Conservation (phyloP, 2,797 vertebrate genomes). For the Arremon brunneinucha region DNA sequence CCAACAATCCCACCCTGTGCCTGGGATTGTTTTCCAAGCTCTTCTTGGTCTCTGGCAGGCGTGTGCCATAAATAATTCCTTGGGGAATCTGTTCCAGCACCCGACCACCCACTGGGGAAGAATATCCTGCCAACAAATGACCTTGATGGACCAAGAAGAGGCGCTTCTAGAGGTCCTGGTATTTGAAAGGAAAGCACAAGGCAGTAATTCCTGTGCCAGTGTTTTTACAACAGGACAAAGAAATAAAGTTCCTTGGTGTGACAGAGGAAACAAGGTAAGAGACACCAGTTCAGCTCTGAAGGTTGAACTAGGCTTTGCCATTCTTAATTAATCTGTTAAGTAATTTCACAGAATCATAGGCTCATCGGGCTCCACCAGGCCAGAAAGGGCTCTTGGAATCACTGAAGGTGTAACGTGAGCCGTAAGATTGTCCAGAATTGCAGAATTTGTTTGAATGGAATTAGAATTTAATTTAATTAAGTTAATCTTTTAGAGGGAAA, state of each 20-base stretch:
- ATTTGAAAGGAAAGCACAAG: not conserved
- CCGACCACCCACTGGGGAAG: fast-evolving
- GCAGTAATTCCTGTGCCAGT: not conserved
- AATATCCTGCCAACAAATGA: not conserved
- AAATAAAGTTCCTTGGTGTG: not conserved
- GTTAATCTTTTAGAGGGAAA: not conserved
- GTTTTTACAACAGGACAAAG: not conserved
- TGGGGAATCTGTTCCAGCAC: not conserved
- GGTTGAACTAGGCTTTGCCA: not conserved
- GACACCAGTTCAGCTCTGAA: not conserved
- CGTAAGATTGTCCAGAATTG: not conserved
- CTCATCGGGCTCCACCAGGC: not conserved
- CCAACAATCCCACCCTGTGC: not conserved
- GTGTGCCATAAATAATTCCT: not conserved
- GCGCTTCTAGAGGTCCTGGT: fast-evolving
- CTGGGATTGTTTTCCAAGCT: not conserved
- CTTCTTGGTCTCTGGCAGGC: no score
- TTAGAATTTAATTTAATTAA: not conserved
- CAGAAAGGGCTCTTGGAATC: not conserved
- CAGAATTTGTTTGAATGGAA: conserved; percentile 17
- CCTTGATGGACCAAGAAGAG: not conserved
- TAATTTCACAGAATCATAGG: conserved; percentile 18
- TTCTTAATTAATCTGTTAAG: not conserved
- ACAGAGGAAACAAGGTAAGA: not conserved
- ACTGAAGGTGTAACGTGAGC: not conserved